These are phyloP conservation scores for Equus quagga DNA, from an alignment of 2,113 vertebrate genomes.

Conservation along the genomic window DNA sequence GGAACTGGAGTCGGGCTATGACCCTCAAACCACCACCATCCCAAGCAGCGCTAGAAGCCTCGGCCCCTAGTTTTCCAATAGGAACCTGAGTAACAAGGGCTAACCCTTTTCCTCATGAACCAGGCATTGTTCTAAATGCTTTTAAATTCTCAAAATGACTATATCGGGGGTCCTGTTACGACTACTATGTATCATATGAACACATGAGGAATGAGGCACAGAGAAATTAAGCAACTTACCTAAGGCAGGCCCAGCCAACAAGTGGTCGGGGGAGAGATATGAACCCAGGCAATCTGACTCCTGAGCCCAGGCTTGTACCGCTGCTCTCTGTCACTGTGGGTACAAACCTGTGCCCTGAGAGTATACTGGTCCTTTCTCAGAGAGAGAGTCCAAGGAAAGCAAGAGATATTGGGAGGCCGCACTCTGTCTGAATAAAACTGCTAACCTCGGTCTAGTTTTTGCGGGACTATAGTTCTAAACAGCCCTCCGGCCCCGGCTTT, in stretches of 20 bases:
- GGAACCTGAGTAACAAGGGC: neutral
- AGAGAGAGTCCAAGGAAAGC: neutral
- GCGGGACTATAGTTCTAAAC: constrained; percentile 53
- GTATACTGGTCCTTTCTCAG: neutral
- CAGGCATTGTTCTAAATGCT: neutral
- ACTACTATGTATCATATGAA: neutral
- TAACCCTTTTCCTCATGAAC: neutral
- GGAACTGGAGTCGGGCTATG: neutral
- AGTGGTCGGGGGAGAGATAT: neutral
- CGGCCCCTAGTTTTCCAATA: neutral
- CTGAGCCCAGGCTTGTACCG: neutral
- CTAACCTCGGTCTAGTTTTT: neutral
- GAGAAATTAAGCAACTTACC: neutral
- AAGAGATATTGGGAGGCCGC: neutral
- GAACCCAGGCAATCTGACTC: neutral
- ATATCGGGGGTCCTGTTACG: neutral
- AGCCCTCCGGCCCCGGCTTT: constrained; percentile 31
- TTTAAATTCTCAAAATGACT: neutral
- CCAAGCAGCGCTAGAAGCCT: neutral
- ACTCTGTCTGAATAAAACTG: neutral
- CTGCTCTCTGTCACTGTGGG: neutral
- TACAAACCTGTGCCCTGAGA: neutral
- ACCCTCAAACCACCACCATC: neutral
- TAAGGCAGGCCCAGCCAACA: neutral
- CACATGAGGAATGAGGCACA: neutral